A percentile compares a stretch with the other conserved stretches of the same genome.
phyloP scores from a whole-genome alignment of 2,797 vertebrate genomes.

The Lagorchestes hirsutus region DNA sequence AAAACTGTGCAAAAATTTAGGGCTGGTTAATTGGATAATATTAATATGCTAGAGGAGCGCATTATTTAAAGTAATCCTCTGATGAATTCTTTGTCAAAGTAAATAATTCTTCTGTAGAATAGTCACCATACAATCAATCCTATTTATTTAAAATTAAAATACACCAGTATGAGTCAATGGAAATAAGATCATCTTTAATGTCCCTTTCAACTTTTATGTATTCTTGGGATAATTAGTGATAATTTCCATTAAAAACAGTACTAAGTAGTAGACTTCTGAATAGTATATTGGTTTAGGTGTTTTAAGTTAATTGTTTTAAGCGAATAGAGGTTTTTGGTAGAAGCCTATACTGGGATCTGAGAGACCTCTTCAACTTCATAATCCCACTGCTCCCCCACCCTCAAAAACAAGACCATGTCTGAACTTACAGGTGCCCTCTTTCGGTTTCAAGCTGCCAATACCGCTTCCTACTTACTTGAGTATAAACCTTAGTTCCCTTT shows the following conservation, averaged over 20 bases:
- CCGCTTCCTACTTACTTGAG: not conserved
- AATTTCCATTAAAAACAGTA: not conserved
- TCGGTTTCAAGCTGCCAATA: not conserved
- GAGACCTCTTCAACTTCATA: not conserved
- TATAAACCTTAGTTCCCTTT: not conserved
- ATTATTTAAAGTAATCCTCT: slow-evolving; percentile 30
- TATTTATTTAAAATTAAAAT: slow-evolving; percentile 31
- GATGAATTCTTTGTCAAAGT: slow-evolving; percentile 33
- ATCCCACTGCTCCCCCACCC: not conserved
- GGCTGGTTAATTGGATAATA: not conserved
- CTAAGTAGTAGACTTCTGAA: not conserved
- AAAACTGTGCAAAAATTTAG: slow-evolving; percentile 1
- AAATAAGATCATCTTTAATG: not conserved
- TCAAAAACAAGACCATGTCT: not conserved
- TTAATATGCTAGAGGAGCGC: not conserved
- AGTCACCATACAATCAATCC: slow-evolving; percentile 17
- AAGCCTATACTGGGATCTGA: not conserved
- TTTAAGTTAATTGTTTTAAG: not conserved
- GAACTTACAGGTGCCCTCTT: not conserved
- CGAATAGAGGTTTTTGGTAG: not conserved
- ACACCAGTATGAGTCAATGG: not conserved
- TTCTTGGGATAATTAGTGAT: not conserved
- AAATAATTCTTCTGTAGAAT: slow-evolving; percentile 3
- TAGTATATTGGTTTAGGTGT: not conserved
- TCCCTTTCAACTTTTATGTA: not conserved